Conservation (phyloP, 23 tunicate species). For the Trididemnum nubilum region DNA sequence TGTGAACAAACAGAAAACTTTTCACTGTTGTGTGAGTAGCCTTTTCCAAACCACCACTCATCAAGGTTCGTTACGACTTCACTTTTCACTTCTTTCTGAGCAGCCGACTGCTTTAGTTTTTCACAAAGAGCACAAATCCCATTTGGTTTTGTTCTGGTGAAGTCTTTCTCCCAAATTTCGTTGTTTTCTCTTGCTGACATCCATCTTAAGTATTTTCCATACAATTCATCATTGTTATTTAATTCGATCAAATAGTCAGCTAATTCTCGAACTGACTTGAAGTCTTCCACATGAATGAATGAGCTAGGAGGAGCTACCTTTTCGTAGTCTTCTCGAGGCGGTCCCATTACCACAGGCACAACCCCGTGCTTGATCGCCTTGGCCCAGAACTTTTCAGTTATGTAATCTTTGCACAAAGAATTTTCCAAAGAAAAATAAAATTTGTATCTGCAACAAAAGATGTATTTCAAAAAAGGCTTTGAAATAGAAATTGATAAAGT, state of each 20-base stretch:
- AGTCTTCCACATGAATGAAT: slow-evolving; percentile 84
- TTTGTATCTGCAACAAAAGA: slow-evolving; percentile 67
- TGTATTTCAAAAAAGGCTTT: too few relatives aligned
- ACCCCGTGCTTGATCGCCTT: slow-evolving; percentile 36
- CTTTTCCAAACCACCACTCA: slow-evolving; percentile 78
- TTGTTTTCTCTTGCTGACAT: neutral
- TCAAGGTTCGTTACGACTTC: slow-evolving; percentile 35
- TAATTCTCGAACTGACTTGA: slow-evolving; percentile 37
- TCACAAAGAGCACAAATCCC: slow-evolving; percentile 32
- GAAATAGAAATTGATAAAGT: too few relatives aligned
- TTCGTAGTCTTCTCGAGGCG: slow-evolving; percentile 57
- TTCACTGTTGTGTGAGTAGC: slow-evolving; percentile 17
- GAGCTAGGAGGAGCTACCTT: slow-evolving; percentile 66
- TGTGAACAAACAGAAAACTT: slow-evolving; percentile 17
- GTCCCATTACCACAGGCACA: slow-evolving; percentile 92
- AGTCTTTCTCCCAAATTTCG: too few relatives aligned
- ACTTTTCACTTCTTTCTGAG: neutral
- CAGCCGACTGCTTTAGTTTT: slow-evolving; percentile 25
- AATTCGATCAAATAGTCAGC: slow-evolving; percentile 53
- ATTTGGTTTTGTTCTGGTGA: too few relatives aligned
- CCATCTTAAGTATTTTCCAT: slow-evolving; percentile 59
- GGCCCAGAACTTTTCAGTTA: slow-evolving; percentile 74
- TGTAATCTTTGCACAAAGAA: slow-evolving; percentile 83
- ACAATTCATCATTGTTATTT: slow-evolving; percentile 37
- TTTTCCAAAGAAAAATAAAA: slow-evolving; percentile 90